Percentiles rank a stretch among this genome's conserved stretches.
Evolutionary conservation across 2,113 vertebrate genomes (phyloP).

Genomic region (Lepus americanus): DNA sequence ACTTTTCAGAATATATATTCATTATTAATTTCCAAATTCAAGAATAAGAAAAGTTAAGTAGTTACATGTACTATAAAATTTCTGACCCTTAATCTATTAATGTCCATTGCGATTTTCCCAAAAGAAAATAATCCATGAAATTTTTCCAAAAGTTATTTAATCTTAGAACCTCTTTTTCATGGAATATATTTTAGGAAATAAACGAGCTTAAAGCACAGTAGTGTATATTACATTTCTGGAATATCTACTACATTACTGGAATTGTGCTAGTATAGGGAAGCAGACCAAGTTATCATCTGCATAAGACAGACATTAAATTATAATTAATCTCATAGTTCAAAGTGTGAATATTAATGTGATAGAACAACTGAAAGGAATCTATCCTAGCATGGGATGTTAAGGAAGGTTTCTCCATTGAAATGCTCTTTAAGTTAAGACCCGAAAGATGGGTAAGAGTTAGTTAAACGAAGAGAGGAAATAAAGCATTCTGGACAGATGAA

Average conservation of each 20-base stretch:
- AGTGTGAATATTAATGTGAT: not conserved
- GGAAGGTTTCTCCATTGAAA: not conserved
- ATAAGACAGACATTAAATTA: constrained; percentile 19
- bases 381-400: not conserved
- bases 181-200: constrained; percentile 12
- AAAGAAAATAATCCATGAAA: not conserved
- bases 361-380: not conserved
- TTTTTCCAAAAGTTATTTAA: constrained; percentile 43
- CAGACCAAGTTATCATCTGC: not conserved
- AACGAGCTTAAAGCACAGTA: constrained; percentile 11
- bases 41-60: constrained; percentile 36
- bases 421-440: not conserved
- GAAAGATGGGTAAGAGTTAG: not conserved
- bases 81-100: not conserved
- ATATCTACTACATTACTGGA: not conserved
- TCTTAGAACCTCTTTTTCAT: not conserved
- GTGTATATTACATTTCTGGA: not conserved
- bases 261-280: constrained; percentile 3
- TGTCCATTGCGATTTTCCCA: not conserved
- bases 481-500: not conserved
- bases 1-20: constrained; percentile 10
- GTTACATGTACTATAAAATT: constrained; percentile 10
- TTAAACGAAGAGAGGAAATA: not conserved
- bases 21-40: not conserved
- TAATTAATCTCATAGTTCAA: constrained; percentile 49